Base-by-base conservation (phyloP, 2,113 vertebrate species). In the Gymnobelideus leadbeateri region DNA sequence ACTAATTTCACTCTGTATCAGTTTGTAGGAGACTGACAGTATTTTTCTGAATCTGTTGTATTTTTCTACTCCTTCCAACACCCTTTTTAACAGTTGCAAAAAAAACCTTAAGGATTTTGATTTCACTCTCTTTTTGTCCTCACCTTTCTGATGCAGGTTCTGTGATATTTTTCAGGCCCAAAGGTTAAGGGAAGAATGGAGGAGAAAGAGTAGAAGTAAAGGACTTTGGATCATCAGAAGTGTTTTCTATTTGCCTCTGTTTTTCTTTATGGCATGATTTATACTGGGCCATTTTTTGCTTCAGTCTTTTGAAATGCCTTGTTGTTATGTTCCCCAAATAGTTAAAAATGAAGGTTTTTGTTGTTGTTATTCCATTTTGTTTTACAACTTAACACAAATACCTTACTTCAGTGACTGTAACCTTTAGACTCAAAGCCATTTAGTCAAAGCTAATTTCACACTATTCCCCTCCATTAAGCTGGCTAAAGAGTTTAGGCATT, bases 281-380 rank as follows among this genome's bases (percentile, higher is more conserved):
- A 37, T 92, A 89, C 28, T 84, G 93, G 57, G 92, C 43, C 95
- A 37, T 92, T 94, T 37, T 96, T 97, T 47, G 47, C 49, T 0
- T 31, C 77, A 89, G 91, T n/a, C 77, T 97, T 77, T 61, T 92
- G 89, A 95, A 95, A 93, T 90, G 11, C 49, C 91, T 94, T 92
- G 89, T 93, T 93, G 54, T 53, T 47, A 95, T 95, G 96, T 94
- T n/a, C 57, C 92, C n/a, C 92, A 94, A 97, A 91, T 37, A 3
- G n/a, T 96, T 92, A 21, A 97, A 97, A 97, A 95, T 91, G 93
- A 97, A 93, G 46, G 50, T 97, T 96, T 95, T 96, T 94, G 94
- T 97, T 61, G 54, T 94, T 96, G 95, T 92, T 92, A 37, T 95
- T 96, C 8, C 16, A 96, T 96, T 97, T 96, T 43, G 68, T 84